phyloP scores from a whole-genome alignment of 2,797 vertebrate genomes.

The Steatocranus sp. region DNA sequence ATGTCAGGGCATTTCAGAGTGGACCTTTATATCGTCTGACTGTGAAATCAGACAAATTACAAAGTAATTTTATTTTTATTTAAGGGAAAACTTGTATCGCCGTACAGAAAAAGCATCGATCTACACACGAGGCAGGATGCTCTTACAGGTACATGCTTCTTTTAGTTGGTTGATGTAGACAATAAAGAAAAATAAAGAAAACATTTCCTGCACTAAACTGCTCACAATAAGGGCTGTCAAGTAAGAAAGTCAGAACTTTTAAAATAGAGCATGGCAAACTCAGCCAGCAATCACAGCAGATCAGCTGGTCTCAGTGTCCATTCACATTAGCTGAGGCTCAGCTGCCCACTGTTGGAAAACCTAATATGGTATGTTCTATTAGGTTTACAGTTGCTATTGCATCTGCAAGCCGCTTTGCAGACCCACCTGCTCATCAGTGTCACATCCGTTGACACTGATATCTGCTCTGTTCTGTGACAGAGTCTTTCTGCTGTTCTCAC shows the following conservation, averaged over 20 bases:
- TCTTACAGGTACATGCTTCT: background rate
- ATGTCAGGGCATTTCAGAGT: background rate
- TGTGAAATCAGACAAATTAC: slow-evolving; percentile 1
- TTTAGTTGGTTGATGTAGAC: background rate
- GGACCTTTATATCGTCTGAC: background rate
- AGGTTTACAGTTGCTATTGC: background rate
- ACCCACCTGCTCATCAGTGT: background rate
- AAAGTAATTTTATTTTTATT: background rate
- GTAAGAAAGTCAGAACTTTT: background rate
- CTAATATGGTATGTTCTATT: too few relatives aligned
- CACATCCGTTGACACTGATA: background rate
- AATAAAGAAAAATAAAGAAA: background rate
- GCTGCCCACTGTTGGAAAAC: background rate
- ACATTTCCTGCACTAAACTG: background rate
- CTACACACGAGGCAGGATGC: background rate
- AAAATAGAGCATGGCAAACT: background rate
- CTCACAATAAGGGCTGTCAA: background rate
- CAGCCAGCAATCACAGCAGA: background rate
- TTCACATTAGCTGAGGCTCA: background rate
- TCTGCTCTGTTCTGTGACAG: background rate
- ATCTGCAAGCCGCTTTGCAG: background rate
- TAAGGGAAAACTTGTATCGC: background rate
- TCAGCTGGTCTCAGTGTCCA: background rate
- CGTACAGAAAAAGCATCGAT: accelerated
- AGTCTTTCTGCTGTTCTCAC: background rate